Evolutionary conservation across 2,797 vertebrate species (phyloP).

Genomic region (Pantherophis vulpinus): DNA sequence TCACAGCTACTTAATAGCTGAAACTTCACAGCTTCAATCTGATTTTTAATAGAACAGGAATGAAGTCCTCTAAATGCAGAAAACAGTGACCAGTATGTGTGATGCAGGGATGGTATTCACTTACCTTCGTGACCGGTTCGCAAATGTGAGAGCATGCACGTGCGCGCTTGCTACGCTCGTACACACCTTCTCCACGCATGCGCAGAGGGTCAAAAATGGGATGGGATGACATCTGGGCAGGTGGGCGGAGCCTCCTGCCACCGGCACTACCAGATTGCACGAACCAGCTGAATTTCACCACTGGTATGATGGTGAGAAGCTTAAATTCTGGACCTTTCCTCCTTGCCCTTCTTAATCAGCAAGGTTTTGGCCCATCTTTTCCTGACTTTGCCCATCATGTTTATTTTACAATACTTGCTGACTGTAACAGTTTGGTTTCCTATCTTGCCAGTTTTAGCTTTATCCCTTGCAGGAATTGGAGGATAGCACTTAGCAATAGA

Average conservation of each 20-base stretch:
- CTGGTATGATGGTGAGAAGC: not conserved
- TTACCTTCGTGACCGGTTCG: no score
- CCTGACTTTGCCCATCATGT: not conserved
- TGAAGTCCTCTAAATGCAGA: not conserved
- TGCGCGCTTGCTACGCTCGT: no score
- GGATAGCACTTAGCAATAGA: not conserved
- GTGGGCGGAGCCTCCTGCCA: no score
- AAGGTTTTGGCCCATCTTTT: not conserved
- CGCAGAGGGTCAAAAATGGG: no score
- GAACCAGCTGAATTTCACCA: no score
- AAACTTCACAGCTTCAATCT: not conserved
- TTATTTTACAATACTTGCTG: not conserved
- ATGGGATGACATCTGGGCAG: no score
- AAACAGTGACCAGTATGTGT: not conserved
- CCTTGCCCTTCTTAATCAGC: not conserved
- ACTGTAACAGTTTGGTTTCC: not conserved
- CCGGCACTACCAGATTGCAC: no score
- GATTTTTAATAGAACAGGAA: not conserved
- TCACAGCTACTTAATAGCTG: not conserved
- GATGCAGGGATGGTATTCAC: not conserved
- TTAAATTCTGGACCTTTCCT: not conserved
- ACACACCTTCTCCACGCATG: no score
- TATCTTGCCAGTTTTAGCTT: not conserved
- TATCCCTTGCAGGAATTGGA: not conserved
- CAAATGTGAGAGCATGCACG: no score